A percentile compares a stretch with the other conserved stretches of the same genome.
Evolutionary conservation across 2,113 vertebrate genomes (phyloP).

Genomic region (Pterocles orientalis): DNA sequence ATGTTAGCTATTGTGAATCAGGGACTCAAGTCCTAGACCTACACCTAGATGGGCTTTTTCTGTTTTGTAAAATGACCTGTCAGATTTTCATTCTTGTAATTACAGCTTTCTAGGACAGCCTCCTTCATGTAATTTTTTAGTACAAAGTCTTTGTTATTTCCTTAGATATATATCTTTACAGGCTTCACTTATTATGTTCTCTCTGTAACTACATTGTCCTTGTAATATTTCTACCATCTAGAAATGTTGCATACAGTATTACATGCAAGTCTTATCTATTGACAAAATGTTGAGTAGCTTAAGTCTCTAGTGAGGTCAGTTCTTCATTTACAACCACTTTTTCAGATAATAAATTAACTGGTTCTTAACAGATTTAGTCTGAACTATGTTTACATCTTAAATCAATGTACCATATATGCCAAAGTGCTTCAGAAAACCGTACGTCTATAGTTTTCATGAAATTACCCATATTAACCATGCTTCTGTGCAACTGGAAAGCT

Average conservation of each 20-base stretch:
- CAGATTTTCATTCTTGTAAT: not conserved
- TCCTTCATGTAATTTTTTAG: not conserved
- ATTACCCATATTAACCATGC: not conserved
- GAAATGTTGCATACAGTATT: not conserved
- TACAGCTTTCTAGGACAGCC: not conserved
- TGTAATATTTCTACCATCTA: not conserved
- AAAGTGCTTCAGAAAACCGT: not conserved
- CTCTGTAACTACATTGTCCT: not conserved
- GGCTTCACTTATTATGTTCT: not conserved
- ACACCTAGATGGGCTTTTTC: not conserved
- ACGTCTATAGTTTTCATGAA: not conserved
- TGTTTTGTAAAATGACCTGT: not conserved
- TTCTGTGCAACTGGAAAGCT: not conserved
- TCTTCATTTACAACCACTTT: not conserved
- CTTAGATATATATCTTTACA: not conserved
- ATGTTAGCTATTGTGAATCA: not conserved
- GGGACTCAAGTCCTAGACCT: not conserved
- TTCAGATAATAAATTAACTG: not conserved
- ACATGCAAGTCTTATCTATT: not conserved
- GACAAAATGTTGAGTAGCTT: not conserved
- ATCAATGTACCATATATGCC: not conserved
- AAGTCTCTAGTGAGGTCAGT: not conserved
- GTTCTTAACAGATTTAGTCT: not conserved
- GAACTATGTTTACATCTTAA: not conserved
- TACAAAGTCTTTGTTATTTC: not conserved